Conservation (phyloP, 1,140 invertebrate genomes). For the Theocolax elegans region DNA sequence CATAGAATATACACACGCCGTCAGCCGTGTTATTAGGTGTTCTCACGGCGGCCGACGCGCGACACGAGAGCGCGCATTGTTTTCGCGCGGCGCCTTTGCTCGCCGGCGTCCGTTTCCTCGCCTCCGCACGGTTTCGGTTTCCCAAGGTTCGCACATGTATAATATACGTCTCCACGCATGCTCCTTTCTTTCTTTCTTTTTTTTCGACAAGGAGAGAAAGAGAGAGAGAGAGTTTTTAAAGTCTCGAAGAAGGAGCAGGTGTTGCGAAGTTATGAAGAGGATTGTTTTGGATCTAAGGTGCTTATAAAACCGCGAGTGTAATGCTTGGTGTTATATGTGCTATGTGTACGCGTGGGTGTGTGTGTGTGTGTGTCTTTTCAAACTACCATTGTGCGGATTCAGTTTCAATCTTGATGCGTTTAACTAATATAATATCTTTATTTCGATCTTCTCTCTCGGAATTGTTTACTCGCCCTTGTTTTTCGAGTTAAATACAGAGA, state of each 20-base stretch:
- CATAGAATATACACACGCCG: background rate
- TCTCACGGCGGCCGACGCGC: slow-evolving; percentile 17
- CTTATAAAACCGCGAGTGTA: background rate
- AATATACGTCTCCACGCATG: too few relatives aligned
- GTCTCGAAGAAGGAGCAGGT: slow-evolving; percentile 25
- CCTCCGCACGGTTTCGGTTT: background rate
- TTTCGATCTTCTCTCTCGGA: too few relatives aligned
- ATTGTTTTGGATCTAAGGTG: background rate
- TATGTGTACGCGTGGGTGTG: background rate
- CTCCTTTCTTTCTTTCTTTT: background rate
- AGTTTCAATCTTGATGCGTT: too few relatives aligned
- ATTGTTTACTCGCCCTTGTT: too few relatives aligned
- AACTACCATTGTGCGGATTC: too few relatives aligned
- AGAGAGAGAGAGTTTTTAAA: slow-evolving; percentile 17
- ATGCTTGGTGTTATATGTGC: background rate
- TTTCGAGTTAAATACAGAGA: too few relatives aligned
- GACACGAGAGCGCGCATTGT: slow-evolving; percentile 22
- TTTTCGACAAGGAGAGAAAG: background rate
- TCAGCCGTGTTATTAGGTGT: slow-evolving; percentile 38
- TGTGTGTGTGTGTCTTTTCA: background rate
- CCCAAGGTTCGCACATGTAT: too few relatives aligned
- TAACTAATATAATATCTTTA: too few relatives aligned
- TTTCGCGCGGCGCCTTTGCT: slow-evolving; percentile 26
- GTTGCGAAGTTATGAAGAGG: slow-evolving; percentile 9
- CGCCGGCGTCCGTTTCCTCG: background rate